These are phyloP conservation scores for Archivesica marissinica DNA, from an alignment of 1,140 invertebrate genomes.

Conservation along the genomic window DNA sequence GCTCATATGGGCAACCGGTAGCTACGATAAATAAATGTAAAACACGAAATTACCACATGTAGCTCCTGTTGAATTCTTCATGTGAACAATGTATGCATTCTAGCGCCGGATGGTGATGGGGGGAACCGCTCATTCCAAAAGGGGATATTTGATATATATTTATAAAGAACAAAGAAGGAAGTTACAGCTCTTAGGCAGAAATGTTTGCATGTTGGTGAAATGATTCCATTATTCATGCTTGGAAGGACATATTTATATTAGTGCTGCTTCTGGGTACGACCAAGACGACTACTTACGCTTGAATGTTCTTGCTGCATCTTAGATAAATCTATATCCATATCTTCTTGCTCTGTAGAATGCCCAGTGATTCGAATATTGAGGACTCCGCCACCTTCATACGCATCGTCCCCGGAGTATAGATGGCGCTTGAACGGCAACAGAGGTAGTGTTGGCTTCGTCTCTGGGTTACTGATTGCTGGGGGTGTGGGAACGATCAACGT, in stretches of 20 bases:
- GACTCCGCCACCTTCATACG: conserved; percentile 76
- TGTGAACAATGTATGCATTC: too few species aligned
- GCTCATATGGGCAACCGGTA: too few species aligned
- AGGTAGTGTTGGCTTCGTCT: conserved; percentile 81
- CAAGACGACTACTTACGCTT: conserved; percentile 4
- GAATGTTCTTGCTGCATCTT: neutral
- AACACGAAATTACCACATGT: too few species aligned
- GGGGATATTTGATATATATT: too few species aligned
- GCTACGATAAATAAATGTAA: too few species aligned
- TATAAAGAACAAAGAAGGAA: too few species aligned
- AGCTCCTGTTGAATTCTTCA: too few species aligned
- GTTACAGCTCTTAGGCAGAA: too few species aligned
- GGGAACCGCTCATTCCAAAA: too few species aligned
- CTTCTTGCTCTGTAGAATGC: conserved; percentile 4
- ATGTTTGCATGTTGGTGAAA: neutral
- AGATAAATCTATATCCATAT: neutral
- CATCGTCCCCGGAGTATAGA: conserved; percentile 67
- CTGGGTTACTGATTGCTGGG: conserved; percentile 81
- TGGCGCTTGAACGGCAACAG: conserved; percentile 80
- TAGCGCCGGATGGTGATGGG: too few species aligned
- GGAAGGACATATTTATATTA: neutral
- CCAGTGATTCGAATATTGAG: conserved; percentile 47
- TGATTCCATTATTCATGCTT: neutral
- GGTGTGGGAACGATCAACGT: conserved; percentile 86
- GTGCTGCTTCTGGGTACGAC: neutral